phyloP scores from a whole-genome alignment of 2,797 vertebrate species.

The Danio choprae region DNA sequence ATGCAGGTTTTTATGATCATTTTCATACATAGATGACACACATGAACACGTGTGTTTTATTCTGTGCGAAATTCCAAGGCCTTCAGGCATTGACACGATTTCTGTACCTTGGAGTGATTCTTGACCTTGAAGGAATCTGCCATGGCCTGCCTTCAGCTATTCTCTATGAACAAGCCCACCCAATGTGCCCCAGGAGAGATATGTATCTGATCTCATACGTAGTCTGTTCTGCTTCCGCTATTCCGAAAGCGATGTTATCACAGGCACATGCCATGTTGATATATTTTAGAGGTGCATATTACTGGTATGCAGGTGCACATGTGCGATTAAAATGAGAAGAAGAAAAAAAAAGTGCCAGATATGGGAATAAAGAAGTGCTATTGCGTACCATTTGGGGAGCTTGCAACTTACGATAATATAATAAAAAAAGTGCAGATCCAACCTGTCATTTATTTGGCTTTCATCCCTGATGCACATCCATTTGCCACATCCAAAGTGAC shows the following conservation, averaged over 20 bases:
- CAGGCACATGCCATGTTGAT: neutral
- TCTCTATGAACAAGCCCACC: conserved; percentile 27
- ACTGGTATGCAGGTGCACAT: too few species aligned
- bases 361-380: too few species aligned
- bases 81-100: neutral
- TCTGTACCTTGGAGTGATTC: conserved; percentile 1
- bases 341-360: too few species aligned
- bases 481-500: too few species aligned
- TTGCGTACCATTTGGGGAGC: too few species aligned
- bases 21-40: conserved; percentile 6
- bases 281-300: neutral
- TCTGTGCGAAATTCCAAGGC: neutral
- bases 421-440: too few species aligned
- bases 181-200: conserved; percentile 14
- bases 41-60: neutral
- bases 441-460: too few species aligned
- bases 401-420: too few species aligned
- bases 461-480: too few species aligned
- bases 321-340: too few species aligned
- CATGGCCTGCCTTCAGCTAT: neutral
- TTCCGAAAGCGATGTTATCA: neutral
- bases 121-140: conserved; percentile 24
- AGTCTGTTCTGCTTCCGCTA: neutral
- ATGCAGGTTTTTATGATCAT: conserved; percentile 2
- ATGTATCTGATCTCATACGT: conserved; percentile 24